Evolutionary conservation across 2,113 vertebrate genomes (phyloP).

Genomic region (Microtus pennsylvanicus): DNA sequence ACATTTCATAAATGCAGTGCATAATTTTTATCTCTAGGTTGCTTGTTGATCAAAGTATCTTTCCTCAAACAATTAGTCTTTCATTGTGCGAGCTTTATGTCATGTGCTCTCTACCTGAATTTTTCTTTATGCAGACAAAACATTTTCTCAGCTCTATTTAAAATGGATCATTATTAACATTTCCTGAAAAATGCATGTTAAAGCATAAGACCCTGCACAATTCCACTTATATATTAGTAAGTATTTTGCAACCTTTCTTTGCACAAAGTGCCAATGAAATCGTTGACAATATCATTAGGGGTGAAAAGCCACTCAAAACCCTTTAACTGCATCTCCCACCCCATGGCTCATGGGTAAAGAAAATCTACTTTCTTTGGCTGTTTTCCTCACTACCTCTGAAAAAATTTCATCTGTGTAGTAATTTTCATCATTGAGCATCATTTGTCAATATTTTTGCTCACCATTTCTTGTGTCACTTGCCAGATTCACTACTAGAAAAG

Average conservation of each 20-base stretch:
- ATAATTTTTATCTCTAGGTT: not conserved
- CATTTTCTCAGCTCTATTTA: not conserved
- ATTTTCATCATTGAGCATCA: not conserved
- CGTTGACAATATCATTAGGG: not conserved
- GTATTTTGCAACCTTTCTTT: not conserved
- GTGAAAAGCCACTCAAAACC: not conserved
- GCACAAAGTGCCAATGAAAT: not conserved
- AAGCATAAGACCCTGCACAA: not conserved
- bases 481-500: not conserved
- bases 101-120: not conserved
- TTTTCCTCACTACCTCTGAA: not conserved
- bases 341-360: not conserved
- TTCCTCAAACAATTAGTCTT: not conserved
- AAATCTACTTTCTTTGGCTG: not conserved
- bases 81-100: too few relatives aligned
- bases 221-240: not conserved
- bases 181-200: not conserved
- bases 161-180: not conserved
- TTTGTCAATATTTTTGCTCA: not conserved
- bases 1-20: not conserved
- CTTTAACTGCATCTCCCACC: accelerated
- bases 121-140: not conserved
- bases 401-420: not conserved
- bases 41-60: not conserved
- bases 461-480: not conserved